Base-by-base conservation (phyloP, 2,113 vertebrate species). In the Lucifuga dentata region DNA sequence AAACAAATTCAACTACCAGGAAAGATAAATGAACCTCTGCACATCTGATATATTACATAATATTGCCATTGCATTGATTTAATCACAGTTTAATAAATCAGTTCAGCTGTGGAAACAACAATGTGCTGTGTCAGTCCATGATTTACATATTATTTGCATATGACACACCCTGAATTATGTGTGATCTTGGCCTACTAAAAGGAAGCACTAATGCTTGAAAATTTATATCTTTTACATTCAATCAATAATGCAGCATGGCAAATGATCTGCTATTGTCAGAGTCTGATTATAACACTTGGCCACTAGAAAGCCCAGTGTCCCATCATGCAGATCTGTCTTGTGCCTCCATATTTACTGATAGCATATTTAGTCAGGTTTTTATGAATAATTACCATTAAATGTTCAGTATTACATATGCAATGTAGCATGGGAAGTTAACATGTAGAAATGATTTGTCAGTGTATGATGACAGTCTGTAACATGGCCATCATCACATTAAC, bases 1-100 rank as follows among this genome's bases (percentile, higher is more conserved):
- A 82, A 74, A 76, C 35, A 33, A 39, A 78, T 78, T 78, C 68
- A 73, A 73, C 69, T 68, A 71, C 59, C 46, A 4, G 20, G 33
- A 56, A 6, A 83, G 75, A 77, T 72, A 65, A 60, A 81, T 68
- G 73, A 78, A 76, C 29, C 75, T 57, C 68, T 69, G 68, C 35
- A 48, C 33, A 20, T 70, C 55, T 84, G 76, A 86, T 84, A 88
- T 81, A 88, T 88, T 78, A 72, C 84, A 80, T 62, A 49, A 65
- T 69, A 24, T 15, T 39, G 40, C 57, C 48, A 70, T 76, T 68
- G 80, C 80, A 58, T 75, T 84, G 80, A 88, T 88, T 81, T 82
- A 75, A 85, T 88, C 80, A 58, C 55, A 57, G 61, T 57, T 75
- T 85, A 73, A 86, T 80, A 15, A 73, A 80, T 71, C 76, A 81